phyloP scores from a whole-genome alignment of 2,113 vertebrate genomes.

The Chelonoidis abingdonii region DNA sequence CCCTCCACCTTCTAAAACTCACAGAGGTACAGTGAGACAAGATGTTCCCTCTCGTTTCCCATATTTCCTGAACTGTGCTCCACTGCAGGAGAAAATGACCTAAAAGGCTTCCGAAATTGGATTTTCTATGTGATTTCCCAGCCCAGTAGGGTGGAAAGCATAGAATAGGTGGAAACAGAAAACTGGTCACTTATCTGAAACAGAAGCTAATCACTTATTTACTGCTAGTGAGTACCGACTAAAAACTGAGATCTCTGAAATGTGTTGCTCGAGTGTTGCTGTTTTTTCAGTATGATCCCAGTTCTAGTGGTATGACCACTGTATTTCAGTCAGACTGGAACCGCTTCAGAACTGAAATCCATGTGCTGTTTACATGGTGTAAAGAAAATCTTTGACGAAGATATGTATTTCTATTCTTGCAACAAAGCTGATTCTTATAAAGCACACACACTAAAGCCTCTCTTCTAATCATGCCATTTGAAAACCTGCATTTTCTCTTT shows the following conservation, averaged over 20 bases:
- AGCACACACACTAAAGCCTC: not conserved
- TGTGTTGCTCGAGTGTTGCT: not conserved
- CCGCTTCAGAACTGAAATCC: not conserved
- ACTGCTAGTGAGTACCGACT: constrained; percentile 11
- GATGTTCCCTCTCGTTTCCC: not conserved
- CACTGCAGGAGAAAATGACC: constrained; percentile 57
- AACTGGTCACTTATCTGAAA: constrained; percentile 26
- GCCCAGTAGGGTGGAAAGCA: not conserved
- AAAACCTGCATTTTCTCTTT: constrained; percentile 34
- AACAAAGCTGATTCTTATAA: not conserved
- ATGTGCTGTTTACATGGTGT: not conserved
- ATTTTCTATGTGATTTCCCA: constrained; percentile 67
- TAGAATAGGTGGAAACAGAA: constrained; percentile 47
- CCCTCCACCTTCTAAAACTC: not conserved
- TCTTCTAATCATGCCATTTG: not conserved
- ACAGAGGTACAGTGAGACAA: constrained; percentile 35
- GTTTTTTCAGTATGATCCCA: not conserved
- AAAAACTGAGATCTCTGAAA: not conserved
- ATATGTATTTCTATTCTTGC: not conserved
- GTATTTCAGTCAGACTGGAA: not conserved
- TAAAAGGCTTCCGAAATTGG: constrained; percentile 57
- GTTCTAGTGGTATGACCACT: not conserved
- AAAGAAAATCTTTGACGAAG: not conserved
- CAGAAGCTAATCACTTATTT: constrained; percentile 2
- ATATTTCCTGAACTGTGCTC: constrained; percentile 3